Conservation (phyloP, 2,113 vertebrate genomes). For the Megalops atlanticus region DNA sequence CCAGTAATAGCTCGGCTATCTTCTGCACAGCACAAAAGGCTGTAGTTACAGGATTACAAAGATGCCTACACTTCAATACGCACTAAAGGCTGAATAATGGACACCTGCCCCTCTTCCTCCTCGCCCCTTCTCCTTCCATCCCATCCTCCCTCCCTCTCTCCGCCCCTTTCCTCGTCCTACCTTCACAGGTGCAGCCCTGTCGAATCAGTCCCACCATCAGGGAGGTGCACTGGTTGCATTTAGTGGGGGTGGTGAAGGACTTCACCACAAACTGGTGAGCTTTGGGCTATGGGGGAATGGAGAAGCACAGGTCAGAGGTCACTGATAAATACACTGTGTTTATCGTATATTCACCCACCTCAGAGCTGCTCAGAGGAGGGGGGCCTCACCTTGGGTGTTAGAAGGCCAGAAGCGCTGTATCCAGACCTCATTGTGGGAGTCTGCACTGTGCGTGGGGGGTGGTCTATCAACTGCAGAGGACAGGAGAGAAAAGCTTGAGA, state of each 20-base stretch:
- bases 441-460: slow-evolving; percentile 77
- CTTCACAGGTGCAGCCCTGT: slow-evolving; percentile 97
- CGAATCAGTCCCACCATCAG: slow-evolving; percentile 97
- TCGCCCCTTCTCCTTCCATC: neutral
- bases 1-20: no score
- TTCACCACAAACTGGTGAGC: slow-evolving; percentile 97
- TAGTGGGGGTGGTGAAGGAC: slow-evolving; percentile 88
- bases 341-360: neutral
- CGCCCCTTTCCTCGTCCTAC: slow-evolving; percentile 63
- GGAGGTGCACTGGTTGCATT: slow-evolving; percentile 96
- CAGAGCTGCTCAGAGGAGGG: neutral
- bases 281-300: slow-evolving; percentile 79
- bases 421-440: slow-evolving; percentile 87
- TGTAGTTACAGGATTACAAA: neutral
- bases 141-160: neutral
- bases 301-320: neutral
- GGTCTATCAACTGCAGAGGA: slow-evolving; percentile 78
- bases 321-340: neutral
- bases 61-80: neutral
- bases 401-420: slow-evolving; percentile 81
- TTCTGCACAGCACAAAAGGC: no score
- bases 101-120: neutral
- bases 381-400: slow-evolving; percentile 78
- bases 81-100: neutral
- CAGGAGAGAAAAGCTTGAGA: slow-evolving; percentile 8